These are phyloP conservation scores for Pissodes strobi DNA, from an alignment of 1,140 invertebrate genomes.

Conservation along the genomic window DNA sequence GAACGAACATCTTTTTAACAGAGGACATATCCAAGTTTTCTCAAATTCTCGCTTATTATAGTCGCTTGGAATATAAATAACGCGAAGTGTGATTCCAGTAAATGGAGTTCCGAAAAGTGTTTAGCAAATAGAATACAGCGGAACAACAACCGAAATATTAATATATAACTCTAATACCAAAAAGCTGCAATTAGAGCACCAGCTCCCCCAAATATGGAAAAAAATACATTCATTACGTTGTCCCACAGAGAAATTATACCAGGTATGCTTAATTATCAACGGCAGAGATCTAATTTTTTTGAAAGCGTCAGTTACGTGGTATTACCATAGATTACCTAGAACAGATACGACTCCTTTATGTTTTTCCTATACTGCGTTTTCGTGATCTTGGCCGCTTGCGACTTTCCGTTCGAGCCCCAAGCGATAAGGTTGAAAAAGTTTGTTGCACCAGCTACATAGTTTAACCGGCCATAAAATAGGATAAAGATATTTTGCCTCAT, in stretches of 20 bases:
- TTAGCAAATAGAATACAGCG: neutral
- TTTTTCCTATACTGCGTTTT: too few species aligned
- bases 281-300: neutral
- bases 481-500: too few species aligned
- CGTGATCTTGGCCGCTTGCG: too few species aligned
- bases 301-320: neutral
- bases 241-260: slow-evolving; percentile 10
- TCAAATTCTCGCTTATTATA: neutral
- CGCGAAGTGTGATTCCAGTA: neutral
- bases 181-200: slow-evolving; percentile 9
- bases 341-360: too few species aligned
- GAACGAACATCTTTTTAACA: slow-evolving; percentile 9
- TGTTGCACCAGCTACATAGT: too few species aligned
- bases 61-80: neutral
- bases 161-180: slow-evolving; percentile 11
- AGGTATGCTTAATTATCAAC: slow-evolving; percentile 11
- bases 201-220: neutral
- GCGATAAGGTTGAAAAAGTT: too few species aligned
- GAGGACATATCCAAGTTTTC: neutral
- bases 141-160: neutral
- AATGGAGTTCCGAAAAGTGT: slow-evolving; percentile 5
- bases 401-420: too few species aligned
- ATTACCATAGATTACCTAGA: too few species aligned
- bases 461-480: too few species aligned
- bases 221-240: neutral